Evolutionary conservation across 2,797 vertebrate genomes (phyloP).

Genomic region (Ispidina picta): DNA sequence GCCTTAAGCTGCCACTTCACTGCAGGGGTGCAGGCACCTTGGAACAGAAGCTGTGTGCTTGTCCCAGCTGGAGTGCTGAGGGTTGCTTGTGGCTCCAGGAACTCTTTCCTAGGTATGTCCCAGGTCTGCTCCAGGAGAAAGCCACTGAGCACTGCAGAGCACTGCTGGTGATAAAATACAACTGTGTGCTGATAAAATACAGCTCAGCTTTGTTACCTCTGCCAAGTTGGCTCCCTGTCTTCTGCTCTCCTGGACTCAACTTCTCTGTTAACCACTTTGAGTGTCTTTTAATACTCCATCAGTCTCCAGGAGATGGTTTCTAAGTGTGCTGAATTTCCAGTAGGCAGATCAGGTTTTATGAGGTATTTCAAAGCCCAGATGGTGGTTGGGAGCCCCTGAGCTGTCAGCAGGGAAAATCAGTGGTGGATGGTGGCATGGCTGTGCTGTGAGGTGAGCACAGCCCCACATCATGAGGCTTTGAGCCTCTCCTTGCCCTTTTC

Average conservation of each 20-base stretch:
- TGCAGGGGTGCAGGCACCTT: background rate
- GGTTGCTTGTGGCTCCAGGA: background rate
- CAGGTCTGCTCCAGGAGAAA: background rate
- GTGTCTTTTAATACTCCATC: background rate
- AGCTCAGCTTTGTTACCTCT: background rate
- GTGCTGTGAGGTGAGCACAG: background rate
- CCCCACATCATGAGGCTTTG: background rate
- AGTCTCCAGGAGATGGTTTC: background rate
- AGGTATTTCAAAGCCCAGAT: background rate
- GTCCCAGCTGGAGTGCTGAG: background rate
- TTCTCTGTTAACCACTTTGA: background rate
- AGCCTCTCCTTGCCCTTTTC: background rate
- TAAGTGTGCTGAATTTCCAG: background rate
- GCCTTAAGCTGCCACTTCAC: background rate
- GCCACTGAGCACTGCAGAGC: background rate
- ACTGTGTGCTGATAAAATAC: background rate
- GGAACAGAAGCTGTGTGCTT: background rate
- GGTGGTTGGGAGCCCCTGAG: background rate
- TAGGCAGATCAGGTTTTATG: background rate
- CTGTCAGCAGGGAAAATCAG: background rate
- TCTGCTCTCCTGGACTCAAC: slow-evolving; percentile 9
- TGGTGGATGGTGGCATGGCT: background rate
- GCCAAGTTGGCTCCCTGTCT: slow-evolving; percentile 19
- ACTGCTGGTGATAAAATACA: background rate
- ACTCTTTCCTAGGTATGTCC: background rate